A percentile compares a stretch with the other conserved stretches of the same genome.
Conservation (phyloP, 2,888 invertebrate genomes). For the Metopia argyrocephala region DNA sequence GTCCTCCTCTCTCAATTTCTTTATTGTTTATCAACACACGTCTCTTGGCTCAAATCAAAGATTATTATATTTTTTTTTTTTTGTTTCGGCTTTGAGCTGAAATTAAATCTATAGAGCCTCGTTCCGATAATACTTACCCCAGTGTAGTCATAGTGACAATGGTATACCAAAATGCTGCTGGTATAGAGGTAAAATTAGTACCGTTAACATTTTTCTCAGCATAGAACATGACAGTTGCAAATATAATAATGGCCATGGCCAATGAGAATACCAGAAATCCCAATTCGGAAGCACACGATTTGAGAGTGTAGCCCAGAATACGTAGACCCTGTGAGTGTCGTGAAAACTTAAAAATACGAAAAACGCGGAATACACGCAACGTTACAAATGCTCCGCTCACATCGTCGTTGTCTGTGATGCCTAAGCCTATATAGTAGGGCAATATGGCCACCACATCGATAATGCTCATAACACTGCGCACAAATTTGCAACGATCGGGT, state of each 20-base stretch:
- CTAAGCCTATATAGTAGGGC: slow-evolving; percentile 99
- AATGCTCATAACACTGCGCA: slow-evolving; percentile 98
- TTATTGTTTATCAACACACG: background rate
- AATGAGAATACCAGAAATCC: slow-evolving; percentile 99
- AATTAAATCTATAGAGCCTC: background rate
- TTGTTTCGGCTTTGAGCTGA: no score
- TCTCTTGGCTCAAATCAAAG: no score
- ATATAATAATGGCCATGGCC: slow-evolving; percentile 99
- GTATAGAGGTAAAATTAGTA: slow-evolving; percentile 99
- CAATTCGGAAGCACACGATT: slow-evolving; percentile 98
- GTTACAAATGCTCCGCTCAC: slow-evolving; percentile 99
- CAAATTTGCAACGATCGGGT: slow-evolving; percentile 98
- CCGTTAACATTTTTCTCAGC: slow-evolving; percentile 99
- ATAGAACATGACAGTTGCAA: slow-evolving; percentile 99
- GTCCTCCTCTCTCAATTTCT: background rate
- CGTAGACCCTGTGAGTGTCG: slow-evolving; percentile 99
- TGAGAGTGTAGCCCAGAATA: slow-evolving; percentile 99
- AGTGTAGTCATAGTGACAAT: slow-evolving; percentile 99
- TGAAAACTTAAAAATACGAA: slow-evolving; percentile 99
- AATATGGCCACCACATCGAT: slow-evolving; percentile 99
- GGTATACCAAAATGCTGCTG: slow-evolving; percentile 99
- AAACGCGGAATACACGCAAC: slow-evolving; percentile 98
- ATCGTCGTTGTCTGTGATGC: slow-evolving; percentile 98
- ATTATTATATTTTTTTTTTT: no score
- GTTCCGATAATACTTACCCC: slow-evolving; percentile 87